Conservation (phyloP, 2,888 invertebrate species). For the Nycteola revayana region DNA sequence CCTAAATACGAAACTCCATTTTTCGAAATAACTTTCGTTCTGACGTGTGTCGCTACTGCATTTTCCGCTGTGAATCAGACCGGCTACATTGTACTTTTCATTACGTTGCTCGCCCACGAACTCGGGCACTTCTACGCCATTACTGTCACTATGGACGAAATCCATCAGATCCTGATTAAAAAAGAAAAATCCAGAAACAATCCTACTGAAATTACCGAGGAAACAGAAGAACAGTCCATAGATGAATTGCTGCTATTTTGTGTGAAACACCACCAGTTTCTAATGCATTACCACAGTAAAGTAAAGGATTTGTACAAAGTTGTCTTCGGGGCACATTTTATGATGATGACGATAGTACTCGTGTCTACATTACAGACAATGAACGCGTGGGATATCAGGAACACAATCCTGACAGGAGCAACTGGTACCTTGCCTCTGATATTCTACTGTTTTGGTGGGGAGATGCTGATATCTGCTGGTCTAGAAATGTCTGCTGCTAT, state of each 20-base stretch:
- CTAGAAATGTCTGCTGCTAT: conserved; percentile 40
- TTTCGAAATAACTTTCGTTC: conserved; percentile 46
- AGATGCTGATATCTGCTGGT: conserved; percentile 48
- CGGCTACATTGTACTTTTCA: conserved; percentile 55
- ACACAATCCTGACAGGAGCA: conserved; percentile 48
- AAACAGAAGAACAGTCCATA: conserved; percentile 17
- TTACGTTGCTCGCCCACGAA: conserved; percentile 49
- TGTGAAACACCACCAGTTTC: conserved; percentile 52
- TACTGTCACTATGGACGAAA: conserved; percentile 43
- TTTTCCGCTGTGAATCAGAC: conserved; percentile 60
- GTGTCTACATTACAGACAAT: conserved; percentile 58
- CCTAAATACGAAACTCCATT: conserved; percentile 53
- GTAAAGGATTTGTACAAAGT: conserved; percentile 43
- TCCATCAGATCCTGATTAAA: conserved; percentile 25
- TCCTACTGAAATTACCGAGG: conserved; percentile 8
- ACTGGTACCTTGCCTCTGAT: conserved; percentile 53
- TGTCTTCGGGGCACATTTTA: conserved; percentile 53
- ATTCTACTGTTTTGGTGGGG: conserved; percentile 60
- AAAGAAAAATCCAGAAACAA: conserved; percentile 9
- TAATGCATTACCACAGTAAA: conserved; percentile 43
- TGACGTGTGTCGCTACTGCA: conserved; percentile 43
- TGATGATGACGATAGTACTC: conserved; percentile 53
- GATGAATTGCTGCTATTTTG: conserved; percentile 45
- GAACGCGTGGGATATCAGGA: conserved; percentile 50
- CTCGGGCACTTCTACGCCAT: conserved; percentile 56